Percentiles rank a stretch among this genome's conserved stretches.
phyloP scores from a whole-genome alignment of 2,113 vertebrate species.

The Phycodurus eques region DNA sequence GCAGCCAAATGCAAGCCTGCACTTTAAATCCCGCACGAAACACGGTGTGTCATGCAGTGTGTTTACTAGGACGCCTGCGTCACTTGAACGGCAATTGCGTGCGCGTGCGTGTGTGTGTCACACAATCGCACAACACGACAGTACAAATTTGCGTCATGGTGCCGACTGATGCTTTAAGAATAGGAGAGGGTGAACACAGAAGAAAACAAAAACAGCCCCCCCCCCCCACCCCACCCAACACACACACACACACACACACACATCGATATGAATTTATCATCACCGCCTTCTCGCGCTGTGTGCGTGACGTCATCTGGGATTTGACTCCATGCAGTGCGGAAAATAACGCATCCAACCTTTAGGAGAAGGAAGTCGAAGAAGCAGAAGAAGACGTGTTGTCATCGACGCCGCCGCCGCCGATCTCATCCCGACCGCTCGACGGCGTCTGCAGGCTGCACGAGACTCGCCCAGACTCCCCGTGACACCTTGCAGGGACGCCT shows the following conservation, averaged over 20 bases:
- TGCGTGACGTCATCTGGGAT: not conserved
- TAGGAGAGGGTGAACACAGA: not conserved
- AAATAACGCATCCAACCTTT: constrained; percentile 34
- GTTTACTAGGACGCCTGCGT: not conserved
- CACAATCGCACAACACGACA: constrained; percentile 28
- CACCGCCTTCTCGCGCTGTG: constrained; percentile 5
- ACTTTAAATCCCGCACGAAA: constrained; percentile 12
- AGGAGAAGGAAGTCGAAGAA: not conserved
- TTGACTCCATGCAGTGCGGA: not conserved
- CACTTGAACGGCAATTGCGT: not conserved
- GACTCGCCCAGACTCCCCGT: constrained; percentile 73
- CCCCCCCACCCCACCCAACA: no score
- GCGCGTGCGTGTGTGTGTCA: not conserved
- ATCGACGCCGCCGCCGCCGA: not conserved
- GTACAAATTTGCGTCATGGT: constrained; percentile 64
- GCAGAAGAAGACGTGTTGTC: constrained; percentile 21
- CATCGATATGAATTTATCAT: not conserved
- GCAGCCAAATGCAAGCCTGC: not conserved
- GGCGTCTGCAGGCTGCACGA: constrained; percentile 58
- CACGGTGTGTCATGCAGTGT: constrained; percentile 23
- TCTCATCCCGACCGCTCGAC: constrained; percentile 53
- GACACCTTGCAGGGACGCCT: constrained; percentile 58
- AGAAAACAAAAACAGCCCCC: not conserved
- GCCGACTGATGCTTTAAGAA: constrained; percentile 35
- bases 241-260: not conserved